Evolutionary conservation across 2,888 invertebrate genomes (phyloP), one percentile per base, ranked within the genome.

Genomic region (Pyrochroa serraticornis): DNA sequence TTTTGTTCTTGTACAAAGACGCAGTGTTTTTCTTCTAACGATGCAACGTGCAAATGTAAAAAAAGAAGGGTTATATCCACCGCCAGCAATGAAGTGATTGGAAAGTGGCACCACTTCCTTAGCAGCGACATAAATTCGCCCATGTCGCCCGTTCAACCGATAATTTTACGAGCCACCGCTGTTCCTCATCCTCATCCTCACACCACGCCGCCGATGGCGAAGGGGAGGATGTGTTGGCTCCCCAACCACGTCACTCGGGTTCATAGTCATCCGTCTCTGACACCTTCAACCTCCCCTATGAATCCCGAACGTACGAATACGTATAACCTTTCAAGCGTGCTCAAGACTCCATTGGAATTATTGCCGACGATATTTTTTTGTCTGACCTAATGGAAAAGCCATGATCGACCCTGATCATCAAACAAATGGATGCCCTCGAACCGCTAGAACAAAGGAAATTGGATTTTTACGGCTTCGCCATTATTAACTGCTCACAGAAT

Each of bases 261-360:
- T 65, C 65, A 63, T 62, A 67, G 67, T 64, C 68, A 70, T 70
- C 64, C 63, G 67, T 70, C 70, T 69, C 69, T 69, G 70, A 69
- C 70, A 70, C 65, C 66, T 66, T 61, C 65, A 64, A 58, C 68
- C 63, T 60, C 68, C 70, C 66, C 62, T 63, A 64, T 66, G 66
- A 67, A 68, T 67, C 65, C 63, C 55, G 48, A 38, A 60, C 44
- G 59, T 56, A 64, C 58, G 64, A 65, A 67, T 67, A 58, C 68
- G 65, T 64, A 63, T 62, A 60, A 63, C 60, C 65, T 60, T 58
- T 58, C 47, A 60, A 9, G 44, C 58, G 41, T 22, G 22, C 41
- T 52, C 33, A 47, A 52, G 43, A 35, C 37, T 41, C 32, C 12
- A 42, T 30, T 6, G 3, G 39, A 39, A 39, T 39, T 39, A 39